Base-by-base conservation (phyloP, 2,797 vertebrate genomes). In the Salarias fasciatus region DNA sequence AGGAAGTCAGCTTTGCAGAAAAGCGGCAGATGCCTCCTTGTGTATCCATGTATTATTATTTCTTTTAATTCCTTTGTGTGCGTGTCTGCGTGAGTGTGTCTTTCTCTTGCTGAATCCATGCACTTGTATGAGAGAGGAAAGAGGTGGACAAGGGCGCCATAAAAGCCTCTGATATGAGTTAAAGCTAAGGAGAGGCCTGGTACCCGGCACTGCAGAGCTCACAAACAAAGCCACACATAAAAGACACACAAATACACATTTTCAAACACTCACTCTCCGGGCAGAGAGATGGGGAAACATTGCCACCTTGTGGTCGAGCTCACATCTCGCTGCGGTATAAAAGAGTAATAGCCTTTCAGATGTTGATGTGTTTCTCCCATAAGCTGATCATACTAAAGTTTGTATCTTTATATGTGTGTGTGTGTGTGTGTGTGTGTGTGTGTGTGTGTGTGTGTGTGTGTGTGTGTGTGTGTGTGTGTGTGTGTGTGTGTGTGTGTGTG, bases 161-260 rank as follows among this genome's bases (percentile, higher is more conserved):
- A 90, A 91, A 89, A 89, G 85, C 74, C 85, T 92, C 84, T 85
- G 88, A 92, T 93, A 86, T 79, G 81, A 90, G 83, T 82, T 88
- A 85, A 90, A 88, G 77, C 82, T 85, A 77, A 84, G 66, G 63
- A 83, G 73, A 81, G 59, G 79, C 76, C 70, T 28, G 5, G 71
- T 79, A 85, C 83, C 74, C 77, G 74, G 74, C 83, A 83, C 75
- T 88, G 82, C 84, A 86, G 74, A 74, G 71, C 52, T 56, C 47
- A 35, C 41, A 42, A 69, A 36, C 42, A 28, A 6, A 35, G 6
- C 6, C 31, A 35, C 31, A 35, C 31, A 35, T 9, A 35, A 6
- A 24, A 24, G 18, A 35, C 31, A 1, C 31, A 35, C 31, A 35
- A 6, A 35, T 35, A 9, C 30, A 37, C 43, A 12, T 41, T 8